A percentile compares a stretch with the other conserved stretches of the same genome.
phyloP scores from a whole-genome alignment of 1,140 invertebrate species.

The Apis dorsata region DNA sequence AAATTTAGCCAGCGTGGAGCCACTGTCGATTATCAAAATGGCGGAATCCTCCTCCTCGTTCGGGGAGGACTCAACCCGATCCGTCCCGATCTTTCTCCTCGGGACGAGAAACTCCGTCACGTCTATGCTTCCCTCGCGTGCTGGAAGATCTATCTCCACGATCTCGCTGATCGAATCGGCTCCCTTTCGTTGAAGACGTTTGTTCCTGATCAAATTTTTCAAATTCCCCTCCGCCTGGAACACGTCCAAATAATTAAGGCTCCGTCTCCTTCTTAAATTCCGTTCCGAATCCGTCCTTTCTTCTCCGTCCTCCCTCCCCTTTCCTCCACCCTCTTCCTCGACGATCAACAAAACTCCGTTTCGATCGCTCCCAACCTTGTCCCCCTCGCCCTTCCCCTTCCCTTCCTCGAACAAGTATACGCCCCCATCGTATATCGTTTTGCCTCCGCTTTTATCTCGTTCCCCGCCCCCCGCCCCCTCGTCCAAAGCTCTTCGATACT shows the following conservation, averaged over 20 bases:
- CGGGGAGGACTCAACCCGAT: no score
- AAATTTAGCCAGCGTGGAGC: background rate
- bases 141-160: conserved; percentile 72
- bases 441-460: background rate
- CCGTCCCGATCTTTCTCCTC: background rate
- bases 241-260: conserved; percentile 53
- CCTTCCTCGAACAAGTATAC: conserved; percentile 12
- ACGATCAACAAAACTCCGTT: background rate
- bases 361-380: background rate
- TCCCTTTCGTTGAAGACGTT: conserved; percentile 66
- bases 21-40: conserved; percentile 57
- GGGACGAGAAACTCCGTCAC: conserved; percentile 55
- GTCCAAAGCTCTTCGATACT: conserved; percentile 81
- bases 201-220: conserved; percentile 41
- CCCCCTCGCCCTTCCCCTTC: background rate
- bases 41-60: conserved; percentile 1
- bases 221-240: conserved; percentile 42
- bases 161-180: conserved; percentile 72
- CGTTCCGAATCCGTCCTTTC: background rate
- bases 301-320: background rate
- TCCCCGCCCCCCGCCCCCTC: background rate
- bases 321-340: background rate
- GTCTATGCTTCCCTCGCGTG: conserved; percentile 39
- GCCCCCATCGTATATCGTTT: background rate
- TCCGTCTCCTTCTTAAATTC: conserved; percentile 54